Conservation (phyloP, 2,888 invertebrate genomes). For the Catocala nupta region DNA sequence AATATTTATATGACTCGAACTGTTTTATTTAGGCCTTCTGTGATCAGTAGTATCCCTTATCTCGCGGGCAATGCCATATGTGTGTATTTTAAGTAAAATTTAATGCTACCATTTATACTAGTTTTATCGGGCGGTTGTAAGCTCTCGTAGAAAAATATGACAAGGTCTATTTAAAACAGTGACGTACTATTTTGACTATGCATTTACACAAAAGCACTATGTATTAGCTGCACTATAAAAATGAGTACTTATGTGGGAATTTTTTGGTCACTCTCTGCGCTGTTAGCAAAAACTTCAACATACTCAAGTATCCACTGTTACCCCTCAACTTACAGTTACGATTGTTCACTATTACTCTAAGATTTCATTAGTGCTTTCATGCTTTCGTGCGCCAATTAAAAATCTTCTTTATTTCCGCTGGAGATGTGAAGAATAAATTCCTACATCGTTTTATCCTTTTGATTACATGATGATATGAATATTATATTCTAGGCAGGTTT, state of each 20-base stretch:
- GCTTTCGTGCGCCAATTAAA: constrained; percentile 1
- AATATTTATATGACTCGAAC: constrained; percentile 44
- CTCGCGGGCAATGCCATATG: constrained; percentile 44
- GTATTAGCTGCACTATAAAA: constrained; percentile 46
- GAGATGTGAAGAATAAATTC: constrained; percentile 39
- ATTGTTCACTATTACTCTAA: constrained; percentile 7
- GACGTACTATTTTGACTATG: constrained; percentile 47
- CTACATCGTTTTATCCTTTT: constrained; percentile 45
- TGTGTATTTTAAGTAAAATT: constrained; percentile 25
- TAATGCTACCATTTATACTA: constrained; percentile 26
- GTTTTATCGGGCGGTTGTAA: constrained; percentile 26
- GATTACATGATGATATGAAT: constrained; percentile 33
- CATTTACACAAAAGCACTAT: constrained; percentile 59
- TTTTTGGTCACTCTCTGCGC: constrained; percentile 38
- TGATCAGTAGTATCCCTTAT: constrained; percentile 21
- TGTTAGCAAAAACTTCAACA: constrained; percentile 17
- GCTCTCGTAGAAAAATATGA: constrained; percentile 15
- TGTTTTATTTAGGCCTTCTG: constrained; percentile 46
- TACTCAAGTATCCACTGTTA: background rate
- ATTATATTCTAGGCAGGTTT: constrained; percentile 52
- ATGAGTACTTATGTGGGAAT: constrained; percentile 48
- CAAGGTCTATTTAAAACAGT: constrained; percentile 43
- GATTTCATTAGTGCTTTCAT: background rate
- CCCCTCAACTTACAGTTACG: background rate
- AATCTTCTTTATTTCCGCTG: background rate